phyloP scores from a whole-genome alignment of 1,140 invertebrate species.

The Littorina saxatilis region DNA sequence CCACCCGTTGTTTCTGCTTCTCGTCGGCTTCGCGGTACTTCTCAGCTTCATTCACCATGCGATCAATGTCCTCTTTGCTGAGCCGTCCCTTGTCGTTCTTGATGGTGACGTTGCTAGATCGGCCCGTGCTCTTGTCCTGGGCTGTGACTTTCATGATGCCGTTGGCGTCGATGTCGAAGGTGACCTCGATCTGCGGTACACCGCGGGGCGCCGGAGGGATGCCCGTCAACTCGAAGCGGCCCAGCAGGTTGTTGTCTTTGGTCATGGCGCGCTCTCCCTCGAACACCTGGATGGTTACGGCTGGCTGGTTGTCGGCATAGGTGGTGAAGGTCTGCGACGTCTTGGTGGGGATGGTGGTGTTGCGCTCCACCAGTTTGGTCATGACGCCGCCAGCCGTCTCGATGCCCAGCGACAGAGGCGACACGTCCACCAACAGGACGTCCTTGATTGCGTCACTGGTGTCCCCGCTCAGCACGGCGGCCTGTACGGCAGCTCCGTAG shows the following conservation, averaged over 20 bases:
- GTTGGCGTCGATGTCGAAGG: constrained; percentile 81
- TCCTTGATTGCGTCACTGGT: constrained; percentile 64
- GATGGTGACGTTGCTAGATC: constrained; percentile 87
- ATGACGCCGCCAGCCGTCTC: constrained; percentile 83
- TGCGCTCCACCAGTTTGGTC: constrained; percentile 77
- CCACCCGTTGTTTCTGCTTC: constrained; percentile 88
- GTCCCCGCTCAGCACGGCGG: constrained; percentile 73
- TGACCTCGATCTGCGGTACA: constrained; percentile 86
- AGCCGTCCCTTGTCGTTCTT: constrained; percentile 94
- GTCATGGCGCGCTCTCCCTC: constrained; percentile 93
- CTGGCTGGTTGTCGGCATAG: constrained; percentile 82
- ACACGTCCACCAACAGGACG: constrained; percentile 73
- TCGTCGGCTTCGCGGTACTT: constrained; percentile 92
- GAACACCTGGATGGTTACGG: constrained; percentile 84
- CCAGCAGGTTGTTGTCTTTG: constrained; percentile 86
- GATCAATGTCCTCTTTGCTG: constrained; percentile 96
- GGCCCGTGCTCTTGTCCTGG: constrained; percentile 83
- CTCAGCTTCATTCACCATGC: constrained; percentile 97
- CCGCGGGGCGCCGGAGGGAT: constrained; percentile 94
- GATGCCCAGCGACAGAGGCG: constrained; percentile 72
- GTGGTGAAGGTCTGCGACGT: constrained; percentile 70
- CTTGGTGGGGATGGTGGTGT: constrained; percentile 73
- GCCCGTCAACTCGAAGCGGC: constrained; percentile 93
- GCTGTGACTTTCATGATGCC: constrained; percentile 78
- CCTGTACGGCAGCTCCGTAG: constrained; percentile 79